Evolutionary conservation across 2,888 invertebrate species (phyloP).

Genomic region (Scaptomyza reducta): DNA sequence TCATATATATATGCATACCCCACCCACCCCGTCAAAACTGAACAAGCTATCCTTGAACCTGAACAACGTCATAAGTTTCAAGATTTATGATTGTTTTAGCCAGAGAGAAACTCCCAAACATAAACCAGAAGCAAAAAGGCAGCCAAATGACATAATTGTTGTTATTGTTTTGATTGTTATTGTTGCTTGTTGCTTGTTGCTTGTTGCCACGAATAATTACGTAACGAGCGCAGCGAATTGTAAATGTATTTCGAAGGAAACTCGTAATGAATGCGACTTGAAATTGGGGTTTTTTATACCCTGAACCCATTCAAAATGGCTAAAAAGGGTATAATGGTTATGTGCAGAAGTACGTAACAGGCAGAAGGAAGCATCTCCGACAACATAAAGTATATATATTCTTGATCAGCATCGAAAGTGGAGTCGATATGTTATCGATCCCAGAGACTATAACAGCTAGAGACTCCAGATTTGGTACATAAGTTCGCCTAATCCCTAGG

Average conservation of each 20-base stretch:
- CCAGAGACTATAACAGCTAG: too few relatives aligned
- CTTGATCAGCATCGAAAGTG: too few relatives aligned
- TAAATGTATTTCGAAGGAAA: constrained; percentile 11
- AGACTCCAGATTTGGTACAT: too few relatives aligned
- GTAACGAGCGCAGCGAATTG: constrained; percentile 33
- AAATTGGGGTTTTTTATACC: constrained; percentile 7
- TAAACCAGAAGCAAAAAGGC: constrained; percentile 9
- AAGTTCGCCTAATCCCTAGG: too few relatives aligned
- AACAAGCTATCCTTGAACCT: constrained; percentile 64
- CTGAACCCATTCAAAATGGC: too few relatives aligned
- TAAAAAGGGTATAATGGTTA: too few relatives aligned
- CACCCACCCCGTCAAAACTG: neutral
- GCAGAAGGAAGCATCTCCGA: too few relatives aligned
- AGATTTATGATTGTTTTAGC: constrained; percentile 53
- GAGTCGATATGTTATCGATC: too few relatives aligned
- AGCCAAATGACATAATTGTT: constrained; percentile 71
- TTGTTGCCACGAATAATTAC: constrained; percentile 28
- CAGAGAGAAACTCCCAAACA: constrained; percentile 1
- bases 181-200: constrained; percentile 20
- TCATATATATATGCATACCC: constrained; percentile 25
- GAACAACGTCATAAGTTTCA: constrained; percentile 40
- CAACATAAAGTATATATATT: too few relatives aligned
- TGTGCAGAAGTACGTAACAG: too few relatives aligned
- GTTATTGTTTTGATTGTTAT: constrained; percentile 33
- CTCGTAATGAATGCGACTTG: constrained; percentile 6